These are phyloP conservation scores for Nilaparvata lugens DNA, from an alignment of 1,140 invertebrate species.

Conservation along the genomic window DNA sequence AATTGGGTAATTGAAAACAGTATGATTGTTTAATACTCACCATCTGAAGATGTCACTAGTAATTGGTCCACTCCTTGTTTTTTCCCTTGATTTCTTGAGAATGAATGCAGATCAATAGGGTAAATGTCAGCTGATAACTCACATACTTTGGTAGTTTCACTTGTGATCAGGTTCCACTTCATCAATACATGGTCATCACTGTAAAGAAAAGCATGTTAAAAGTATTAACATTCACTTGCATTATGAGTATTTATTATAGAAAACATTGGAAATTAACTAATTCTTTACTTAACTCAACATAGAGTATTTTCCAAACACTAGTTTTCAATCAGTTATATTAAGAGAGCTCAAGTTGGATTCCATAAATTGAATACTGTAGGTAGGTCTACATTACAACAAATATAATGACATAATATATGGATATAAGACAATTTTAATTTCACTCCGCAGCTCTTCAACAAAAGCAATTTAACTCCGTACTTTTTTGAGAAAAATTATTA, in stretches of 20 bases:
- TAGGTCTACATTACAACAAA: no score
- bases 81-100: slow-evolving; percentile 49
- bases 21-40: slow-evolving; percentile 32
- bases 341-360: not conserved
- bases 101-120: slow-evolving; percentile 83
- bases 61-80: slow-evolving; percentile 75
- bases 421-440: no score
- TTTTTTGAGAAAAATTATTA: no score
- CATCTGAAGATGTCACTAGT: slow-evolving; percentile 83
- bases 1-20: not conserved
- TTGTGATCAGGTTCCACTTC: slow-evolving; percentile 75
- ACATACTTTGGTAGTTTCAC: slow-evolving; percentile 63
- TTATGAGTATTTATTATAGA: not conserved
- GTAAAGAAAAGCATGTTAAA: slow-evolving; percentile 24
- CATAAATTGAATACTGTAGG: no score
- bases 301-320: slow-evolving; percentile 9
- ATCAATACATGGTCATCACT: slow-evolving; percentile 88
- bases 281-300: slow-evolving; percentile 2
- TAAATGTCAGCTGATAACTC: slow-evolving; percentile 74
- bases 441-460: no score
- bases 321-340: not conserved
- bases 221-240: not conserved
- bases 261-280: slow-evolving; percentile 1
- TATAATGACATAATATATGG: no score
- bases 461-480: no score